A percentile compares a stretch with the other conserved stretches of the same genome.
phyloP scores from a whole-genome alignment of 2,888 invertebrate genomes.

The Neoaliturus tenellus region DNA sequence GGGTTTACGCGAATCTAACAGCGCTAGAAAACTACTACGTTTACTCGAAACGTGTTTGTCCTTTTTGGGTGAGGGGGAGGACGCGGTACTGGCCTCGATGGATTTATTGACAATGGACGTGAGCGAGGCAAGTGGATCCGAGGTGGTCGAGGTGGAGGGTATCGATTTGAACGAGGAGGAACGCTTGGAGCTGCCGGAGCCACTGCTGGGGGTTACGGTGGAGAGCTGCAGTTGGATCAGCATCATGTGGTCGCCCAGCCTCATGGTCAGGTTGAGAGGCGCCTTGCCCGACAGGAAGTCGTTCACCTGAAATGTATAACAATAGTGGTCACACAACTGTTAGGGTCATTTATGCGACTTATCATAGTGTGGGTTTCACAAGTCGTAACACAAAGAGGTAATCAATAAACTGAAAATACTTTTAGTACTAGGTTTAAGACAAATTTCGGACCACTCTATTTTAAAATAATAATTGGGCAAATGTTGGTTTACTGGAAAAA shows the following conservation, averaged over 20 bases:
- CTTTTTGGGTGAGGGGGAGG: constrained; percentile 10
- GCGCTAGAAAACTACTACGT: constrained; percentile 43
- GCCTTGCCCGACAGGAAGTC: constrained; percentile 97
- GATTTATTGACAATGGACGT: constrained; percentile 58
- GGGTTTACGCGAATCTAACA: constrained; percentile 34
- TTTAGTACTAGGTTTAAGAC: too few relatives aligned
- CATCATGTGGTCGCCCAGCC: constrained; percentile 98
- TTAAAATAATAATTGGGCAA: too few relatives aligned
- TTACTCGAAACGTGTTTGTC: constrained; percentile 38
- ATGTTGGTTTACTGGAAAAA: too few relatives aligned
- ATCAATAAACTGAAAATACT: too few relatives aligned
- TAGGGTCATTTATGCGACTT: too few relatives aligned
- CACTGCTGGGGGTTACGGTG: constrained; percentile 80
- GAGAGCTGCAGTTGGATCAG: constrained; percentile 96
- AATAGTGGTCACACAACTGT: too few relatives aligned
- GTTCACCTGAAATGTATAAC: constrained; percentile 89
- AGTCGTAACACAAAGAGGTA: too few relatives aligned
- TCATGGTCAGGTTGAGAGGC: constrained; percentile 95
- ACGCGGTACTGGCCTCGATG: constrained; percentile 37
- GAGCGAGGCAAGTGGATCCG: constrained; percentile 58
- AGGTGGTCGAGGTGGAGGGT: constrained; percentile 55
- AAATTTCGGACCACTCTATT: too few relatives aligned
- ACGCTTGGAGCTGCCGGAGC: constrained; percentile 24
- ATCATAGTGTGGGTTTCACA: too few relatives aligned
- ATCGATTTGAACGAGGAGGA: constrained; percentile 48